A percentile compares a stretch with the other conserved stretches of the same genome.
These are phyloP conservation scores for Lingula anatina DNA, from an alignment of 2,888 invertebrate genomes.

Conservation along the genomic window DNA sequence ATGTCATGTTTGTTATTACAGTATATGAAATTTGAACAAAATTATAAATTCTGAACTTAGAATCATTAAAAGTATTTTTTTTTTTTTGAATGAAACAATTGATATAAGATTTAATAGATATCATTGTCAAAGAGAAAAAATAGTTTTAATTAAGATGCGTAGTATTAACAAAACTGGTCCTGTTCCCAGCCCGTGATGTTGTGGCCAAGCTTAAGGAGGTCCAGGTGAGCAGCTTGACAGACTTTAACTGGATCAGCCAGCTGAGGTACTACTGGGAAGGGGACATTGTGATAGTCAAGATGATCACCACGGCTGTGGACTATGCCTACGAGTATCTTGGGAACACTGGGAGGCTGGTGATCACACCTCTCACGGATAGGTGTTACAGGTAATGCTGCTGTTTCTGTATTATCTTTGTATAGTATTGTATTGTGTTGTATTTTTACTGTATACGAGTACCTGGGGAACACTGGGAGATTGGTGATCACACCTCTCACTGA, in stretches of 20 bases:
- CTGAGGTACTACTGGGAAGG: conserved; percentile 46
- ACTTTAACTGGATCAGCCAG: conserved; percentile 52
- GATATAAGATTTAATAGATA: too few relatives aligned
- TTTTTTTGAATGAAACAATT: too few relatives aligned
- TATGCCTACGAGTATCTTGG: conserved; percentile 53
- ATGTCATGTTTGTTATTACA: too few relatives aligned
- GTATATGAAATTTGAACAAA: too few relatives aligned
- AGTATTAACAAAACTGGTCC: too few relatives aligned
- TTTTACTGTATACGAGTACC: conserved; percentile 51
- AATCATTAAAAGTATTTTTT: too few relatives aligned
- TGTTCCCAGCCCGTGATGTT: conserved; percentile 49
- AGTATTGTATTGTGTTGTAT: too few relatives aligned
- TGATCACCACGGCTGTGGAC: conserved; percentile 50
- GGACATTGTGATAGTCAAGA: conserved; percentile 46
- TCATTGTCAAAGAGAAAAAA: too few relatives aligned
- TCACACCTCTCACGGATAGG: conserved; percentile 51
- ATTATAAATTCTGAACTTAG: too few relatives aligned
- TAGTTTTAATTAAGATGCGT: too few relatives aligned
- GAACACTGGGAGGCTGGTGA: conserved; percentile 49
- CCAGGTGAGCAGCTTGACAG: conserved; percentile 28
- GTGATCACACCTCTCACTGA: conserved; percentile 53
- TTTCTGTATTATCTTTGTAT: too few relatives aligned
- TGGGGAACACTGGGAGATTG: conserved; percentile 48
- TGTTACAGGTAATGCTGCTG: conserved; percentile 52
- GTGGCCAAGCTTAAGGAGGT: conserved; percentile 31